Conservation (phyloP, 2,797 vertebrate species). For the Choloepus didactylus region DNA sequence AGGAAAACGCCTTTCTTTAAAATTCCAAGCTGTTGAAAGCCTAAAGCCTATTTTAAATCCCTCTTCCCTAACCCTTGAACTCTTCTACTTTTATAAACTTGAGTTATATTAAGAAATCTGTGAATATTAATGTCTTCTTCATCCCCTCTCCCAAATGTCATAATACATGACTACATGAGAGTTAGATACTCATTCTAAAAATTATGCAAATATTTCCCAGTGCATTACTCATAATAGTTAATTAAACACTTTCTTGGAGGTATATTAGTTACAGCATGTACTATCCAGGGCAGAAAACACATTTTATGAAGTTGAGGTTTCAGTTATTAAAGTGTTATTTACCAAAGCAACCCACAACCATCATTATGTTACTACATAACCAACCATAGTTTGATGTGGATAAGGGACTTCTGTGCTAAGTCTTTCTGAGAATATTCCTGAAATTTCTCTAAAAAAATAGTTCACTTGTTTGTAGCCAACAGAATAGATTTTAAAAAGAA, state of each 20-base stretch:
- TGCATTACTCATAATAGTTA: neutral
- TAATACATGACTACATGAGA: neutral
- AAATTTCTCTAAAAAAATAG: neutral
- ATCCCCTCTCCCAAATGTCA: neutral
- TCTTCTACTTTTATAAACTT: neutral
- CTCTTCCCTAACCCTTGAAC: neutral
- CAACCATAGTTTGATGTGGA: neutral
- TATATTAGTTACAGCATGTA: neutral
- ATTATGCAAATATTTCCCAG: neutral
- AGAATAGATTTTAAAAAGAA: neutral
- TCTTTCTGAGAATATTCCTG: neutral
- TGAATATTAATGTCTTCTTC: constrained; percentile 18
- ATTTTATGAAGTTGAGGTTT: neutral
- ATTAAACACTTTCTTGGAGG: neutral
- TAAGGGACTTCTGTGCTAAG: neutral
- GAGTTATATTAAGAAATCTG: constrained; percentile 1
- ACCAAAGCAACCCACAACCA: neutral
- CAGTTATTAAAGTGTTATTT: neutral
- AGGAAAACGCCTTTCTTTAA: constrained; percentile 44
- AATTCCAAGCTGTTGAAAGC: neutral
- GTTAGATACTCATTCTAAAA: neutral
- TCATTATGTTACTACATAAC: neutral
- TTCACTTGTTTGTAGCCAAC: neutral
- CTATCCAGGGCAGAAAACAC: neutral
- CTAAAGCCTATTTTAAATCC: neutral